phyloP scores from a whole-genome alignment of 1,140 invertebrate genomes.

The Asbolus verrucosus region DNA sequence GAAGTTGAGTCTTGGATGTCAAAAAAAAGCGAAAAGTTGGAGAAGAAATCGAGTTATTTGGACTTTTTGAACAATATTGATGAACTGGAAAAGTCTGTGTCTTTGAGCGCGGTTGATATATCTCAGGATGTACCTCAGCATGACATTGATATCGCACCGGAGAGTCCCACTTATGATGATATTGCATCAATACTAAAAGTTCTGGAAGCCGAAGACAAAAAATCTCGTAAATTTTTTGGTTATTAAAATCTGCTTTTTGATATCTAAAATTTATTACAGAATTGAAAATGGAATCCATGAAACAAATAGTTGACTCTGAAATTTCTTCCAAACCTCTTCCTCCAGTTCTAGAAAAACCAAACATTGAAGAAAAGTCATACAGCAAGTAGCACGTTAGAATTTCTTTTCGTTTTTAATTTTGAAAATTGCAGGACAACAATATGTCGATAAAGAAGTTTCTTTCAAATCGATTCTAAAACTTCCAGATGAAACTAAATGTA shows the following conservation, averaged over 20 bases:
- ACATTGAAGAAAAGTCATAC: slow-evolving; percentile 13
- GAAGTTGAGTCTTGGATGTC: slow-evolving; percentile 55
- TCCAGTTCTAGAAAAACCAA: not conserved
- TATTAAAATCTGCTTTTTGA: not conserved
- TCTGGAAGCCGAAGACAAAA: slow-evolving; percentile 61
- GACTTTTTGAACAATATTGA: slow-evolving; percentile 57
- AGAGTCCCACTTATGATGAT: slow-evolving; percentile 57
- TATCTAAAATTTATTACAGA: slow-evolving; percentile 46
- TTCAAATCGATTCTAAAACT: no score
- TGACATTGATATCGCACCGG: slow-evolving; percentile 24
- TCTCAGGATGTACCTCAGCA: slow-evolving; percentile 34
- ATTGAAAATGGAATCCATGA: slow-evolving; percentile 52
- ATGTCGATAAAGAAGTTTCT: no score
- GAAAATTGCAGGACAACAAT: no score
- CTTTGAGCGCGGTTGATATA: slow-evolving; percentile 9
- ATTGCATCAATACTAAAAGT: slow-evolving; percentile 60
- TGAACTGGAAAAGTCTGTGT: slow-evolving; percentile 50
- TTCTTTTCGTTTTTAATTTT: no score
- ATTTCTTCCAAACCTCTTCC: slow-evolving; percentile 24
- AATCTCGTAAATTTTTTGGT: slow-evolving; percentile 57
- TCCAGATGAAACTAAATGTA: not conserved
- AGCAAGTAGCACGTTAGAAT: no score
- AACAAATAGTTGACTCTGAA: slow-evolving; percentile 50
- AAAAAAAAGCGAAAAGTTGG: not conserved
- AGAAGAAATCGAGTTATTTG: slow-evolving; percentile 55